Percentiles rank a stretch among this genome's conserved stretches.
These are phyloP conservation scores for Tricholaema leucomelas DNA, from an alignment of 2,113 vertebrate species.

Conservation along the genomic window DNA sequence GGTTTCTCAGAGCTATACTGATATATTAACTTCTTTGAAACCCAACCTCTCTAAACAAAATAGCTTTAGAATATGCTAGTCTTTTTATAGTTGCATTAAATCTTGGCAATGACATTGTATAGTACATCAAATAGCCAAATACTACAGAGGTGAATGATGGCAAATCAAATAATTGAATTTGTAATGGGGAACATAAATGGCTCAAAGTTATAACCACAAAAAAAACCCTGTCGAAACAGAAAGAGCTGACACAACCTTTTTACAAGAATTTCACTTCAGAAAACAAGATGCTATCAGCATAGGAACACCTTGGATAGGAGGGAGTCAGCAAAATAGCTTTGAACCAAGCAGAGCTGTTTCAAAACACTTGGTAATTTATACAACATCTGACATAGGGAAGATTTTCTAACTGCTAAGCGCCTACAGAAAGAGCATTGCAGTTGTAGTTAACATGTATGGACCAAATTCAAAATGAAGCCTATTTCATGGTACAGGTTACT, in stretches of 20 bases:
- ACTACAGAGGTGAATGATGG: slow-evolving; percentile 24
- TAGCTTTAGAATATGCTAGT: neutral
- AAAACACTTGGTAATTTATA: neutral
- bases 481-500: neutral
- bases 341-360: neutral
- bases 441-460: neutral
- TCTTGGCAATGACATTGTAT: neutral
- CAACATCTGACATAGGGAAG: neutral
- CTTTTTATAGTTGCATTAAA: slow-evolving; percentile 14
- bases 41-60: neutral
- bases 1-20: neutral
- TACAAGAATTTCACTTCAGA: slow-evolving; percentile 49
- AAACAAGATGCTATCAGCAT: slow-evolving; percentile 52
- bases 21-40: neutral
- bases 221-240: slow-evolving; percentile 34
- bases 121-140: slow-evolving; percentile 2
- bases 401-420: neutral
- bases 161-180: slow-evolving; percentile 56
- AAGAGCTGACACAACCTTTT: slow-evolving; percentile 47
- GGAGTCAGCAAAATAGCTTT: slow-evolving; percentile 45
- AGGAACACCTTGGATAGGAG: slow-evolving; percentile 18
- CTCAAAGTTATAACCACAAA: slow-evolving; percentile 26
- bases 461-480: neutral
- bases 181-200: slow-evolving; percentile 32
- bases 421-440: neutral